Evolutionary conservation across 1,140 invertebrate species (phyloP).

Genomic region (Meloidogyne chitwoodi): DNA sequence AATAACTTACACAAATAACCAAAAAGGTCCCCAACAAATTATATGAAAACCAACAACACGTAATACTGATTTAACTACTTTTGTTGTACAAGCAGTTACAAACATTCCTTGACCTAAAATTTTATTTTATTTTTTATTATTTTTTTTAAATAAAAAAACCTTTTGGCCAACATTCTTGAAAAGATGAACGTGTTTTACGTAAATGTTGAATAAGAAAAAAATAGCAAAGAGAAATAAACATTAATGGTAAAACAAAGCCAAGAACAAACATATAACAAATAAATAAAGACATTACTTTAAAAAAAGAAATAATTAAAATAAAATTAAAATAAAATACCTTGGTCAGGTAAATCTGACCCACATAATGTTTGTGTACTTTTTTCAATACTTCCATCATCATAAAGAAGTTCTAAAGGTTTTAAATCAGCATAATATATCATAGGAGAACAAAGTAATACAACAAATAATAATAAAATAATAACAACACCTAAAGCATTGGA

Average conservation of each 20-base stretch:
- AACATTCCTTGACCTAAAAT: slow-evolving; percentile 40
- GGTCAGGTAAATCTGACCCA: slow-evolving; percentile 38
- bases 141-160: not conserved
- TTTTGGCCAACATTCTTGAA: slow-evolving; percentile 9
- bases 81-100: slow-evolving; percentile 41
- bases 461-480: slow-evolving; percentile 29
- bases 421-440: slow-evolving; percentile 50
- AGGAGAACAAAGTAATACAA: slow-evolving; percentile 38
- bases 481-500: slow-evolving; percentile 36
- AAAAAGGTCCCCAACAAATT: slow-evolving; percentile 48
- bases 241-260: slow-evolving; percentile 37
- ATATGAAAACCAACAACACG: slow-evolving; percentile 50
- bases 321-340: not conserved
- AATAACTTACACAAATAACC: slow-evolving; percentile 8
- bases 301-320: not conserved
- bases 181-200: slow-evolving; percentile 32
- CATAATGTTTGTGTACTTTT: slow-evolving; percentile 26
- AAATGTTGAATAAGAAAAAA: slow-evolving; percentile 35
- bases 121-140: slow-evolving; percentile 19
- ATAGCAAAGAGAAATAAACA: slow-evolving; percentile 45
- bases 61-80: slow-evolving; percentile 36
- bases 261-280: slow-evolving; percentile 48
- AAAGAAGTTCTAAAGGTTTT: slow-evolving; percentile 12
- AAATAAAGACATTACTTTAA: slow-evolving; percentile 35
- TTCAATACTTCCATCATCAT: slow-evolving; percentile 13